Base-by-base conservation (phyloP, 2,113 vertebrate genomes). In the Acanthochromis polyacanthus region DNA sequence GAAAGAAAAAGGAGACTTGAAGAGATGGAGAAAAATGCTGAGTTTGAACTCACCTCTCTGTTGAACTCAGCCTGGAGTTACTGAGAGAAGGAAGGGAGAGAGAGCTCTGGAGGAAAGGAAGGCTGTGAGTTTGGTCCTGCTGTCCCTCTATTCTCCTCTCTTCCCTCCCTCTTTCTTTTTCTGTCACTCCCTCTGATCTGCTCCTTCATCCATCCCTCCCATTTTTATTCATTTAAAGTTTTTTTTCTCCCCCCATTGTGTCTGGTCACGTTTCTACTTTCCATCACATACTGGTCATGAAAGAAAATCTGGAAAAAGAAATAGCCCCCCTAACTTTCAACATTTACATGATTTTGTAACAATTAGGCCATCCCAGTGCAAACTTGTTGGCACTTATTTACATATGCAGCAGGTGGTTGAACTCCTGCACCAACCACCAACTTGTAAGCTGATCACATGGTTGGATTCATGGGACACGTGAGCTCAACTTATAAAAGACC, bases 111-210 rank as follows among this genome's bases (percentile, higher is more conserved):
- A 84, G 80, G 75, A 68, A 80, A 89, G 78, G 83, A 87, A 91
- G 86, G 83, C 64, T 80, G 70, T 64, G 82, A 84, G 81, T 85
- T 82, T 88, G 82, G 74, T 90, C 80, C 82, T 86, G 78, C 82
- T 89, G 74, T 79, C 71, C 81, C 92, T 82, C 87, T 89, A 81
- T 91, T 93, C 91, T 91, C 85, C 87, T 91, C 88, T 87, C 72
- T 62, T 86, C 89, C 91, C 90, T 93, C 90, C 90, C 89, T 84
- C 78, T 88, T 80, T 81, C 79, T 77, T 85, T 81, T 68, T 88
- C 84, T 87, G 86, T 91, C 87, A 86, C 89, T 91, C 89, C 88
- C 90, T 93, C 81, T 71, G 60, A 81, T 83, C 73, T 79, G 53
- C 69, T 52, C 43, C 65, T 85, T 84, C 64, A 83, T 86, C 87